These are phyloP conservation scores for Coendou prehensilis DNA, from an alignment of 2,797 vertebrate genomes.

Conservation along the genomic window DNA sequence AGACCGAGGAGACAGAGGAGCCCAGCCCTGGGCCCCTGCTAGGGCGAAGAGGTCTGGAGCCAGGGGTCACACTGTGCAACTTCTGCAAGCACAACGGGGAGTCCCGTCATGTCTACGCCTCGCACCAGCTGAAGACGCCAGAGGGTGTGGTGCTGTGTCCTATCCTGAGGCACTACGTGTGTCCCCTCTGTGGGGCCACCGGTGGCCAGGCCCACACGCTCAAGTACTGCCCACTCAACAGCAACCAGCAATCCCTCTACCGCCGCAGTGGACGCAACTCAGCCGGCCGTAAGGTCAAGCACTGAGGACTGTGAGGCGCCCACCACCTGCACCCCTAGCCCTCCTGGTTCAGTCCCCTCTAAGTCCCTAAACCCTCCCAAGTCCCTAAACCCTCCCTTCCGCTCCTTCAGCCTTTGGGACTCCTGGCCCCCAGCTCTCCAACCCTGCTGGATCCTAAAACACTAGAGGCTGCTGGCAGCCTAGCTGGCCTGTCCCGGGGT, in stretches of 20 bases:
- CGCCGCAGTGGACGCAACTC: conserved; percentile 84
- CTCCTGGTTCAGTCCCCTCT: not conserved
- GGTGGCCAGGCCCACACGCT: conserved; percentile 93
- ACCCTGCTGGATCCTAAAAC: not conserved
- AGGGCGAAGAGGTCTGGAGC: not conserved
- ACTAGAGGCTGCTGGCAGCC: not conserved
- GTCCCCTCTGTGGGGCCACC: conserved; percentile 91
- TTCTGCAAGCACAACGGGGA: conserved; percentile 95
- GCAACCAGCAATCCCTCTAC: conserved; percentile 79
- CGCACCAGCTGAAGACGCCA: conserved; percentile 89
- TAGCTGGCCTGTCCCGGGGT: not conserved
- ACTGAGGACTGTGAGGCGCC: conserved; percentile 53
- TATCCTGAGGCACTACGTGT: conserved; percentile 92
- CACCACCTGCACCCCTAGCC: not conserved
- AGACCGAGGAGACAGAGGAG: not conserved
- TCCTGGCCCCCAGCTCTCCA: not conserved
- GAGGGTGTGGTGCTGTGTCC: conserved; percentile 92
- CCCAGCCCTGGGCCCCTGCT: not conserved
- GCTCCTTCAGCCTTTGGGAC: not conserved
- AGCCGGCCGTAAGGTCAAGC: conserved; percentile 77
- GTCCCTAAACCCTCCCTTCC: not conserved
- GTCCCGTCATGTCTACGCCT: conserved; percentile 88
- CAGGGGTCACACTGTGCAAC: conserved; percentile 83
- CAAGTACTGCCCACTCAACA: conserved; percentile 91
- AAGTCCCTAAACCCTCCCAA: not conserved